phyloP scores from a whole-genome alignment of 1,140 invertebrate species.

The Drosophila gunungcola region DNA sequence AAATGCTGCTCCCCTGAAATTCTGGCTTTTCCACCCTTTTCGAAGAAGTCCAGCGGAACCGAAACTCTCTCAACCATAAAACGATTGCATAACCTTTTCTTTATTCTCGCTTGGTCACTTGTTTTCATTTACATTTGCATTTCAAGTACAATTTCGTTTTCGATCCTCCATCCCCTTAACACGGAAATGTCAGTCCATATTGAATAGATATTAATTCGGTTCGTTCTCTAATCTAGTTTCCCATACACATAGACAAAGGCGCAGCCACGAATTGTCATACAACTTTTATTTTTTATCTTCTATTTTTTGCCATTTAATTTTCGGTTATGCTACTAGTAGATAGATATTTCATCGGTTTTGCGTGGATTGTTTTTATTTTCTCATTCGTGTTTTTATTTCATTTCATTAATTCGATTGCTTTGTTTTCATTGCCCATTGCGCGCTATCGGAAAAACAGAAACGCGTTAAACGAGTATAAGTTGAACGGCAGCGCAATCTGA shows the following conservation, averaged over 20 bases:
- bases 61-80: conserved; percentile 36
- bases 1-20: conserved; percentile 5
- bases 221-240: conserved; percentile 28
- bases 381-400: not conserved
- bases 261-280: not conserved
- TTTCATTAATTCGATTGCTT: conserved; percentile 1
- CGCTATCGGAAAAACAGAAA: conserved; percentile 25
- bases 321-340: not conserved
- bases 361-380: not conserved
- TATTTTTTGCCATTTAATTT: not conserved
- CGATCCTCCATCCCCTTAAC: conserved; percentile 2
- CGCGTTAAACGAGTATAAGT: conserved; percentile 24
- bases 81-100: conserved; percentile 40
- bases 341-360: not conserved
- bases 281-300: not conserved
- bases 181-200: conserved; percentile 28
- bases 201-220: conserved; percentile 24
- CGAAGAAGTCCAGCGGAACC: conserved; percentile 31
- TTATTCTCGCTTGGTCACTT: conserved; percentile 18
- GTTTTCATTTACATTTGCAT: conserved; percentile 22
- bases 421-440: conserved; percentile 13
- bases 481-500: conserved; percentile 8
- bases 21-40: conserved; percentile 15
- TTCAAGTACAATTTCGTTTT: conserved; percentile 31
- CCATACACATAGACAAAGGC: not conserved